A percentile compares a stretch with the other conserved stretches of the same genome.
Conservation (phyloP, 2,888 invertebrate genomes). For the Drosophila picticornis region DNA sequence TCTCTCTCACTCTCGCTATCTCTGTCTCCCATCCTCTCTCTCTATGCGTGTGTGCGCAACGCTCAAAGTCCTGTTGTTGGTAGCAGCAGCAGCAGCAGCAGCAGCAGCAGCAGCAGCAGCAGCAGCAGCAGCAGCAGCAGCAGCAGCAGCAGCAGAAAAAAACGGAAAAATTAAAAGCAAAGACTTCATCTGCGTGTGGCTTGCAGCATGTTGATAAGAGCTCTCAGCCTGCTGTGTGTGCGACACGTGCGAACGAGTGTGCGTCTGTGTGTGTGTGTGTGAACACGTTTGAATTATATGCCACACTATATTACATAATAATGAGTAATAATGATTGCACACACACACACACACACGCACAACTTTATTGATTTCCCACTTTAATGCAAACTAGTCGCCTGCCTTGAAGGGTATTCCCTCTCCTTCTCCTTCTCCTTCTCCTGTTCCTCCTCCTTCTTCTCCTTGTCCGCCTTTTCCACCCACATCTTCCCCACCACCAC, state of each 20-base stretch:
- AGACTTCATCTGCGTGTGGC: slow-evolving; percentile 76
- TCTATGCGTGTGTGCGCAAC: slow-evolving; percentile 15
- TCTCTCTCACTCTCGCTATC: too few species aligned
- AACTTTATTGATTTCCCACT: slow-evolving; percentile 50
- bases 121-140: not conserved
- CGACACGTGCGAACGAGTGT: slow-evolving; percentile 19
- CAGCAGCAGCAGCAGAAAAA: slow-evolving; percentile 22
- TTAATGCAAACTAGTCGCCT: slow-evolving; percentile 45
- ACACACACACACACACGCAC: slow-evolving; percentile 42
- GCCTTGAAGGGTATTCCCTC: not conserved
- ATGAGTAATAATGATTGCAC: slow-evolving; percentile 72
- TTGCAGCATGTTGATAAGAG: slow-evolving; percentile 78
- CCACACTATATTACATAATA: slow-evolving; percentile 72
- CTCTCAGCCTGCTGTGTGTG: slow-evolving; percentile 46
- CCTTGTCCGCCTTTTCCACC: not conserved
- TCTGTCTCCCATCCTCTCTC: not conserved
- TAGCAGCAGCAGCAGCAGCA: not conserved
- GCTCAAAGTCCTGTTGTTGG: slow-evolving; percentile 39
- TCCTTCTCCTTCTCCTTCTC: not conserved
- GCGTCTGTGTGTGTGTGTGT: slow-evolving; percentile 2
- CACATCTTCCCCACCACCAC: not conserved
- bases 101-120: slow-evolving; percentile 28
- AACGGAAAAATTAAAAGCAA: slow-evolving; percentile 73
- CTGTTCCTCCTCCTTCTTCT: not conserved
- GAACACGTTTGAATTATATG: slow-evolving; percentile 67